Evolutionary conservation across 2,888 invertebrate genomes (phyloP), one percentile per base, ranked within the genome.

Genomic region (Orchestes rusci): DNA sequence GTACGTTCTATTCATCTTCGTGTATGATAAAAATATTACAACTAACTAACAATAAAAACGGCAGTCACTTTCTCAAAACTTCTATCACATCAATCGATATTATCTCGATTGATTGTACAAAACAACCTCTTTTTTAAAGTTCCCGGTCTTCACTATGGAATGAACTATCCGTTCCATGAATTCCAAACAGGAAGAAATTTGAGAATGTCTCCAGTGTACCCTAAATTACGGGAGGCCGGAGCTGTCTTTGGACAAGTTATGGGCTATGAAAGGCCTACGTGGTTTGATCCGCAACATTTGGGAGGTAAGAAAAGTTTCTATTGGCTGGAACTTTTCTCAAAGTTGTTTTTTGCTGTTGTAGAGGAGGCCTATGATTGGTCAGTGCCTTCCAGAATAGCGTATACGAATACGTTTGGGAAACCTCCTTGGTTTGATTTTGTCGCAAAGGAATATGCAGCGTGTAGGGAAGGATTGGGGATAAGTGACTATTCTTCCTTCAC

Each of bases 401-500:
- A 79, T 54, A 91, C 90, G 1, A 80, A 82, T 51, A 87, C 91
- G 0, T 93, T 91, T 66, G 86, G 85, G 35, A 93, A 93, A 63
- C 96, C 96, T 1, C 81, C 78, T 15, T 97, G 95, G 95, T 93
- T 93, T 68, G 87, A 90, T 50, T 75, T 77, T 36, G 93, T 93
- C 1, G 82, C 84, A 38, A 71, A 76, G 1, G 97, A 97, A 67
- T 97, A 97, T 68, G 84, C 84, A 63, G 91, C 92, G 0, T 96
- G 96, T 61, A 75, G 96, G 40, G 95, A 96, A 68, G 77, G 84
- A 2, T 84, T 96, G 41, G 94, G 94, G 12, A 72, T 97, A 2
- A 84, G 94, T 40, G 97, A 97, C 70, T 97, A 97, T 73, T 94
- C 95, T 2, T 94, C 94, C 0, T 97, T 96, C 67, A 90, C 95